phyloP scores from a whole-genome alignment of 1,140 invertebrate species.

The Habropoda laboriosa region DNA sequence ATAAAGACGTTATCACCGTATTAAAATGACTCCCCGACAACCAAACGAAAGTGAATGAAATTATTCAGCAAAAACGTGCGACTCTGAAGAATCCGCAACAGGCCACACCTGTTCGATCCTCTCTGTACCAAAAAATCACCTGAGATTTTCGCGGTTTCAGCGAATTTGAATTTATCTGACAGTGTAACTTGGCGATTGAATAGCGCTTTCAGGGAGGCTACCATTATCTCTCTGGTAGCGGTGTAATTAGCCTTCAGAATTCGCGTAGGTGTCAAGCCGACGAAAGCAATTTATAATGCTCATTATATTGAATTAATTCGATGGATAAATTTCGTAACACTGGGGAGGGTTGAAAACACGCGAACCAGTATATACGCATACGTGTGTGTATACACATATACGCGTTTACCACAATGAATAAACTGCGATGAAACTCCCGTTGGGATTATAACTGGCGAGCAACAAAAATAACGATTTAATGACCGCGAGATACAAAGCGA shows the following conservation, averaged over 20 bases:
- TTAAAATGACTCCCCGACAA: background rate
- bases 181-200: background rate
- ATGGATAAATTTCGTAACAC: constrained; percentile 25
- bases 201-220: background rate
- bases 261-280: constrained; percentile 22
- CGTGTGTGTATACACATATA: no score
- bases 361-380: no score
- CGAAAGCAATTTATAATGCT: constrained; percentile 44
- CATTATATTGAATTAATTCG: constrained; percentile 33
- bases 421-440: constrained; percentile 3
- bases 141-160: constrained; percentile 23
- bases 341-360: background rate
- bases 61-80: background rate
- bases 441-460: constrained; percentile 13
- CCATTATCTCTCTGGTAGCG: constrained; percentile 26
- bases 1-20: no score
- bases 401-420: constrained; percentile 8
- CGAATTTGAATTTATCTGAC: constrained; percentile 52
- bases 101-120: constrained; percentile 21
- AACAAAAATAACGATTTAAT: constrained; percentile 35
- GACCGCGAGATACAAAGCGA: background rate
- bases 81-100: constrained; percentile 26
- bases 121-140: background rate
- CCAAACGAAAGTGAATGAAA: constrained; percentile 8
- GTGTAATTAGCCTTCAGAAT: constrained; percentile 46